Evolutionary conservation across 2,888 invertebrate species (phyloP).

Genomic region (Ectemnius lituratus): DNA sequence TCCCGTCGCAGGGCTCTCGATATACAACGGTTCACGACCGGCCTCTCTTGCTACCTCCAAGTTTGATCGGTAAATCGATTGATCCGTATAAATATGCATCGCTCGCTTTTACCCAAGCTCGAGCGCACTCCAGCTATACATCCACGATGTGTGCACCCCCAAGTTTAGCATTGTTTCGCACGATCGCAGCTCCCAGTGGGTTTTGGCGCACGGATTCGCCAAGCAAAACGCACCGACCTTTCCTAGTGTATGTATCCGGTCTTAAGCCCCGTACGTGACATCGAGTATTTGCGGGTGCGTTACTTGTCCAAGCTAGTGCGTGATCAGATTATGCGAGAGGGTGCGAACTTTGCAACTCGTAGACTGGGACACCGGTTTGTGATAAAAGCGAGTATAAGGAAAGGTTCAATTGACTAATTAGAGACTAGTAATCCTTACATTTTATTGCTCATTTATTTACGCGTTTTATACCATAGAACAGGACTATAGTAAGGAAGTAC

Average conservation of each 20-base stretch:
- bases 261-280: constrained; percentile 73
- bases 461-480: too few relatives aligned
- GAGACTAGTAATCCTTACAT: constrained; percentile 26
- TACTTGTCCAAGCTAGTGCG: constrained; percentile 63
- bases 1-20: background rate
- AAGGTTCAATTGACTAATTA: constrained; percentile 49
- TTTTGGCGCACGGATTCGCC: too few relatives aligned
- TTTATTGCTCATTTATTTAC: too few relatives aligned
- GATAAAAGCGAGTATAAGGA: constrained; percentile 23
- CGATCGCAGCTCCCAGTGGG: constrained; percentile 9
- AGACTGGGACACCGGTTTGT: constrained; percentile 26
- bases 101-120: constrained; percentile 22
- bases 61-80: constrained; percentile 30
- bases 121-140: background rate
- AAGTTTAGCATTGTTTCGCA: constrained; percentile 55
- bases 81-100: constrained; percentile 47
- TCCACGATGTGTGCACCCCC: background rate
- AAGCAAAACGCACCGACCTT: constrained; percentile 8
- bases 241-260: constrained; percentile 44
- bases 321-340: constrained; percentile 70
- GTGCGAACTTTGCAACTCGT: constrained; percentile 46
- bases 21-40: background rate
- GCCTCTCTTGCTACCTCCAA: background rate
- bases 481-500: too few relatives aligned
- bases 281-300: constrained; percentile 71